Base-by-base conservation (phyloP, 2,113 vertebrate genomes). In the Zosterops borbonicus region DNA sequence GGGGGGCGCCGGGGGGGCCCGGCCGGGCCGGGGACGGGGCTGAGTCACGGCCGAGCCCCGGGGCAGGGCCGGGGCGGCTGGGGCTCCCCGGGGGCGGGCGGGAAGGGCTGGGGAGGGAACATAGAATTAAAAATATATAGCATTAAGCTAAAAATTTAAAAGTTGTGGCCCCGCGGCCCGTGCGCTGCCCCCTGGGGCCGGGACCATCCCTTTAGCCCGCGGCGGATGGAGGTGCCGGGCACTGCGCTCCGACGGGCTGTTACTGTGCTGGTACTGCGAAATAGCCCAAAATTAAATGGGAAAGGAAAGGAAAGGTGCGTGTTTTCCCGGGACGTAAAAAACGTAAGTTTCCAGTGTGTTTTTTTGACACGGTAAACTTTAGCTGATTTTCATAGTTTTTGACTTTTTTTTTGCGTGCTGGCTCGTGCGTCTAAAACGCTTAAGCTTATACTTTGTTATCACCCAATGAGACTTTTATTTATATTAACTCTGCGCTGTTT, bases 321-420 rank as follows among this genome's bases (percentile, higher is more conserved):
- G 0, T 28, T 22, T 22, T 24, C 25, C 42, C 25, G 5, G 20
- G 18, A 44, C 8, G 4, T 14, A 9, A 68, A 55, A 47, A 2
- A 1, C 10, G 1, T 4, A 8, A 23, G 8, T 18, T 27, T 68
- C 24, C 0, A 0, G 0, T 9, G 47, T 41, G 35, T 0, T 8
- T 50, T 50, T 89, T 63, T 75, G 22, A 25, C 9, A 2, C 17
- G 4, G 2, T 63, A 3, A 46, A 5, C 7, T 75, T 41, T 0
- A 4, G 5, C 18, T 56, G 16, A 3, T 44, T 80, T 77, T 50
- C 14, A 1, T 12, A 9, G 53, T 20, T n/a, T 18, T 5, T 39
- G 33, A 14, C 6, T n/a, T 56, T 25, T 12, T 42, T 6, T 44
- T 41, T 4, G 0, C 5, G 0, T 18, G 3, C 19, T 74, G 41